Evolutionary conservation across 2,888 invertebrate genomes (phyloP).

Genomic region (Meteorus cinctellus): DNA sequence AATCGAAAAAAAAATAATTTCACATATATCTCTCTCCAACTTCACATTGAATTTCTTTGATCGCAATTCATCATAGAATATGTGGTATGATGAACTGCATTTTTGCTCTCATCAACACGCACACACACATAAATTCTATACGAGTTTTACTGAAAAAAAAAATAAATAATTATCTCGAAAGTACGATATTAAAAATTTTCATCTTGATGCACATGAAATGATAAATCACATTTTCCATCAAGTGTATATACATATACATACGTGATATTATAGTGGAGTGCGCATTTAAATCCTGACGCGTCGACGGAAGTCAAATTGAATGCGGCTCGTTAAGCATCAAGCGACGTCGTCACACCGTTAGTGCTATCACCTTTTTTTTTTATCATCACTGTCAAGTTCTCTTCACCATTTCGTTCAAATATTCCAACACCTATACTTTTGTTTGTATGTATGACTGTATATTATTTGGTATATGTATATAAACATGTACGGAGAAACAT

Average conservation of each 20-base stretch:
- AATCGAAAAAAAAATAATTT: neutral
- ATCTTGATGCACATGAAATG: neutral
- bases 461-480: neutral
- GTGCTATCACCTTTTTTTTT: slow-evolving; percentile 20
- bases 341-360: neutral
- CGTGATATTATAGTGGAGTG: neutral
- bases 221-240: neutral
- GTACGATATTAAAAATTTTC: slow-evolving; percentile 1
- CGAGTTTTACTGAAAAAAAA: neutral
- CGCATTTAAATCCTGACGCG: slow-evolving; percentile 36
- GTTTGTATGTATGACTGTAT: slow-evolving; percentile 15
- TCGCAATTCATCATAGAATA: neutral
- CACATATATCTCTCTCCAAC: neutral
- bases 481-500: neutral
- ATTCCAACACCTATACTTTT: neutral
- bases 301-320: slow-evolving; percentile 53
- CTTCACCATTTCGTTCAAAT: neutral
- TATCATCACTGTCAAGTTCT: slow-evolving; percentile 8
- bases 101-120: neutral
- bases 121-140: neutral
- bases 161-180: neutral
- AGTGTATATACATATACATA: neutral
- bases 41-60: neutral
- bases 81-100: neutral
- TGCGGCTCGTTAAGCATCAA: slow-evolving; percentile 50